Evolutionary conservation across 2,888 invertebrate genomes (phyloP).

Genomic region (Ptychoptera contaminata): DNA sequence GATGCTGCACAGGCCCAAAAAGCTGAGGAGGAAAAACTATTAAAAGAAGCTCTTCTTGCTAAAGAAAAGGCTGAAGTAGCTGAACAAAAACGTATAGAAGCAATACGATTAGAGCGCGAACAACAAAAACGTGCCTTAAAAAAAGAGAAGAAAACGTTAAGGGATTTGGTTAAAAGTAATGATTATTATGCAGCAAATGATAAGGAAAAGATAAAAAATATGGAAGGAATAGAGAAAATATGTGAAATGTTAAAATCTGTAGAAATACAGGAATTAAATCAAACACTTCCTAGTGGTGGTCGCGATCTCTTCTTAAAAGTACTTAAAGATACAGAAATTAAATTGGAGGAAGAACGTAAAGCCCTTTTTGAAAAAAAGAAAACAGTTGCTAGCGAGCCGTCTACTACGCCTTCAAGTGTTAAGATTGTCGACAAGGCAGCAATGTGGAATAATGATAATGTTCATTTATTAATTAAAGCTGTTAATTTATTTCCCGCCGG

Average conservation of each 20-base stretch:
- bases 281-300: slow-evolving; percentile 46
- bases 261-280: slow-evolving; percentile 64
- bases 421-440: slow-evolving; percentile 18
- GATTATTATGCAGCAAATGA: slow-evolving; percentile 61
- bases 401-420: slow-evolving; percentile 15
- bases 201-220: slow-evolving; percentile 58
- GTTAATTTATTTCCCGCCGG: slow-evolving; percentile 97
- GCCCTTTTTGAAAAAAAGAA: slow-evolving; percentile 38
- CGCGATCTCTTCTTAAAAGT: slow-evolving; percentile 49
- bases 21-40: slow-evolving; percentile 66
- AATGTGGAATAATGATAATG: slow-evolving; percentile 69
- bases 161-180: slow-evolving; percentile 64
- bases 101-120: slow-evolving; percentile 72
- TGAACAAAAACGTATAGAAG: slow-evolving; percentile 67
- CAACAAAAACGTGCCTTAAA: slow-evolving; percentile 70
- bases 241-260: slow-evolving; percentile 61
- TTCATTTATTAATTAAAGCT: slow-evolving; percentile 86
- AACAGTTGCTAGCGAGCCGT: slow-evolving; percentile 26
- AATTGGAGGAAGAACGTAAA: slow-evolving; percentile 60
- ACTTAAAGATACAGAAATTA: slow-evolving; percentile 54
- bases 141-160: slow-evolving; percentile 66
- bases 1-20: slow-evolving; percentile 66
- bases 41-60: slow-evolving; percentile 54
- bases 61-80: slow-evolving; percentile 66
- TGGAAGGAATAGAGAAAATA: slow-evolving; percentile 84